phyloP scores from a whole-genome alignment of 1,140 invertebrate genomes.

The Rhyzopertha dominica region DNA sequence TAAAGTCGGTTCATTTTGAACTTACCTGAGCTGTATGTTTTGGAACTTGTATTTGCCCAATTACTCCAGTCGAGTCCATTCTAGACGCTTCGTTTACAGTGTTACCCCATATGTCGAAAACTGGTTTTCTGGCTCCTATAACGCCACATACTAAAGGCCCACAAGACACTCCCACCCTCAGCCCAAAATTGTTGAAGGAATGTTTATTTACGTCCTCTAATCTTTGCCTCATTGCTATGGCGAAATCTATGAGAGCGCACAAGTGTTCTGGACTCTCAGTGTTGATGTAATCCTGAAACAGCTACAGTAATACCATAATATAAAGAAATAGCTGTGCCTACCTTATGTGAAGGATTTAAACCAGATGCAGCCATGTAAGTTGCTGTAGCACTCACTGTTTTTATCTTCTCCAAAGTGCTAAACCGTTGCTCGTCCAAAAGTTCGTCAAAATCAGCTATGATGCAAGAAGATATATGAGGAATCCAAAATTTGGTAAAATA shows the following conservation, averaged over 20 bases:
- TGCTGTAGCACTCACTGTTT: conserved; percentile 90
- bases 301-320: conserved; percentile 11
- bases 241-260: conserved; percentile 88
- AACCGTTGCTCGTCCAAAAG: conserved; percentile 85
- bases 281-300: conserved; percentile 47
- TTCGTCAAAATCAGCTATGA: conserved; percentile 85
- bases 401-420: conserved; percentile 94
- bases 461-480: conserved; percentile 9
- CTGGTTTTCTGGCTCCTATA: conserved; percentile 94
- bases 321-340: conserved; percentile 27
- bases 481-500: conserved; percentile 4
- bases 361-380: conserved; percentile 99
- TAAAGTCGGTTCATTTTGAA: neutral
- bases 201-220: conserved; percentile 92
- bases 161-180: conserved; percentile 88
- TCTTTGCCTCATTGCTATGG: conserved; percentile 83
- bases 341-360: conserved; percentile 73
- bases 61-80: conserved; percentile 86
- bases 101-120: conserved; percentile 96
- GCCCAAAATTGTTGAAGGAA: conserved; percentile 95
- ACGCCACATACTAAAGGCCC: conserved; percentile 95
- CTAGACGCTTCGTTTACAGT: conserved; percentile 93
- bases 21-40: conserved; percentile 73
- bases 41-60: conserved; percentile 84
- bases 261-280: conserved; percentile 68